Conservation (phyloP, 2,888 invertebrate species). For the Morinoia aosen region DNA sequence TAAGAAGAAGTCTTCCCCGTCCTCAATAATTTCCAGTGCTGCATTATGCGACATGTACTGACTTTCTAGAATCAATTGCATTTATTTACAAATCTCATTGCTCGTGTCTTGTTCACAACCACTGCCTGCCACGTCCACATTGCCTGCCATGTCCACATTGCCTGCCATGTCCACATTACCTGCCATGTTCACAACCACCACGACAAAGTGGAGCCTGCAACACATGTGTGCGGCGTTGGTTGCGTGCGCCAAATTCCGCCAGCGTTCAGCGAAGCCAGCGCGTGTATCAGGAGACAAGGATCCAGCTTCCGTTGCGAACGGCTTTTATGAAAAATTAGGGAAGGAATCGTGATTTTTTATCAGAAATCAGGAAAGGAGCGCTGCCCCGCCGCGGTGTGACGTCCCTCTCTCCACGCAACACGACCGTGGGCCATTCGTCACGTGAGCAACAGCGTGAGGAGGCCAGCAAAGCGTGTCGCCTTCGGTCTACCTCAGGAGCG, state of each 20-base stretch:
- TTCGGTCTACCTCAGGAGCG: slow-evolving; percentile 20
- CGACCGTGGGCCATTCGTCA: background rate
- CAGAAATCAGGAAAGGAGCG: background rate
- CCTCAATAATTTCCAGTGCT: too few relatives aligned
- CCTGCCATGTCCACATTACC: too few relatives aligned
- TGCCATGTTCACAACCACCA: background rate
- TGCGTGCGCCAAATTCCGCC: background rate
- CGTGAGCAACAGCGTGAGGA: slow-evolving; percentile 39
- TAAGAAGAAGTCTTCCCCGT: too few relatives aligned
- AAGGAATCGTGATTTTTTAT: background rate
- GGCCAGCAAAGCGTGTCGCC: slow-evolving; percentile 23
- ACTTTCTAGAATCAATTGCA: too few relatives aligned
- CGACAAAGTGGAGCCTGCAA: background rate
- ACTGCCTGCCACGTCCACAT: too few relatives aligned
- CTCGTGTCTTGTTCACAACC: too few relatives aligned
- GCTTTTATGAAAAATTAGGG: background rate
- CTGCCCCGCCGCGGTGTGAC: background rate
- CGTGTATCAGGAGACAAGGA: background rate
- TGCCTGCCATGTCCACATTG: too few relatives aligned
- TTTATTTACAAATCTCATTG: too few relatives aligned
- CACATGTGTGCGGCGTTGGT: background rate
- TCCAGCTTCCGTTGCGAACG: background rate
- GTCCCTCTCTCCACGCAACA: background rate
- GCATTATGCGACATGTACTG: too few relatives aligned
- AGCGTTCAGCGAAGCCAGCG: background rate